Conservation (phyloP, 2,888 invertebrate species). For the Rugalucina vietnamica region DNA sequence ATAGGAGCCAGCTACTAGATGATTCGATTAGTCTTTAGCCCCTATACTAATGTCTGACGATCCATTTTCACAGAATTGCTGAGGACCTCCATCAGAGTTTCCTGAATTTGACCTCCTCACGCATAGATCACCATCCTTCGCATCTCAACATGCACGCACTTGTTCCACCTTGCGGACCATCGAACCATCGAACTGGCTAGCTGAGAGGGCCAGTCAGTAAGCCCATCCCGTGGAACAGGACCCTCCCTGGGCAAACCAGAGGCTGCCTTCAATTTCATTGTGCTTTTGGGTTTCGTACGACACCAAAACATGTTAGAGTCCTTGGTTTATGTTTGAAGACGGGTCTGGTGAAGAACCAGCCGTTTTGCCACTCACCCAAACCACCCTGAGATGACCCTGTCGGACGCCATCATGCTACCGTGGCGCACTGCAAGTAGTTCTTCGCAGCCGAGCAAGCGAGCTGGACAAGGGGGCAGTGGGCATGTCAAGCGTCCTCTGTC, state of each 20-base stretch:
- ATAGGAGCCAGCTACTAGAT: too few relatives aligned
- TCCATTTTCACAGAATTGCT: too few relatives aligned
- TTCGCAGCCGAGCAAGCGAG: slow-evolving; percentile 42
- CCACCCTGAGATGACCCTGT: too few relatives aligned
- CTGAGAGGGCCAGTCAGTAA: slow-evolving; percentile 87
- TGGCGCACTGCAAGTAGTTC: slow-evolving; percentile 56
- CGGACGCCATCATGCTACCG: too few relatives aligned
- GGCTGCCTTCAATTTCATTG: slow-evolving; percentile 88
- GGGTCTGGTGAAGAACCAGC: slow-evolving; percentile 84
- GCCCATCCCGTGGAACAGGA: slow-evolving; percentile 72
- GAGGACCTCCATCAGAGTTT: too few relatives aligned
- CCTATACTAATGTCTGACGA: too few relatives aligned
- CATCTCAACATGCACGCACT: slow-evolving; percentile 89
- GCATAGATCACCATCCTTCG: slow-evolving; percentile 91
- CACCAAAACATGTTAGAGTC: too few relatives aligned
- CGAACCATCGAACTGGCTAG: too few relatives aligned
- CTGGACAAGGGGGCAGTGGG: too few relatives aligned
- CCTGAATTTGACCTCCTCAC: slow-evolving; percentile 89
- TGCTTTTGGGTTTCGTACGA: slow-evolving; percentile 88
- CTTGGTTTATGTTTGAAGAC: too few relatives aligned
- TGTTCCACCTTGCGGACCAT: slow-evolving; percentile 83
- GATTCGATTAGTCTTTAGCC: too few relatives aligned
- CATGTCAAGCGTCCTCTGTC: slow-evolving; percentile 49
- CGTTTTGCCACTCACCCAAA: too few relatives aligned
- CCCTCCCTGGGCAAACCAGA: slow-evolving; percentile 81